Evolutionary conservation across 2,113 vertebrate genomes (phyloP), one percentile per base, ranked within the genome.

Genomic region (Sinocyclocheilus anshuiensis): DNA sequence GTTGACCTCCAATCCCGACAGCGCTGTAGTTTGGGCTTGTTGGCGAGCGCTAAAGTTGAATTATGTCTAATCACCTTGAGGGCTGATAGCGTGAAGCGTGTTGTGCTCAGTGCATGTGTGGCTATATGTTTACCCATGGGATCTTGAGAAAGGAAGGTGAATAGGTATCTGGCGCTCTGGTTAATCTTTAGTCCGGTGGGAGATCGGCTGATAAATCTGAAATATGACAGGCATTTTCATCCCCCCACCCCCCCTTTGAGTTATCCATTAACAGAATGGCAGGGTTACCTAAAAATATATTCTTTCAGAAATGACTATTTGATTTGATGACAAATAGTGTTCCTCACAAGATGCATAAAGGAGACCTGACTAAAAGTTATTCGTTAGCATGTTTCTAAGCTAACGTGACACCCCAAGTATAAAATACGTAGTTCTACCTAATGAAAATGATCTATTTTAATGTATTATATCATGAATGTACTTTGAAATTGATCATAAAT

Each of bases 211-310:
- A 91, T 92, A 92, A 92, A 93, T 91, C 86, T 85, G 83, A 48
- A 84, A 77, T 84, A 86, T 91, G 89, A 82, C 78, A 76, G n/a
- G 63, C 85, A 90, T 93, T 93, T 90, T 81, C 74, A 72, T 90
- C 77, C 88, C 92, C 92, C 88, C 2, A 86, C 81, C 39, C 86
- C 81, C 39, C 29, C 65, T 74, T 50, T 81, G 8, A 22, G 90
- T 91, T 91, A 88, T 90, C 90, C 89, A 91, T 93, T 92, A 93
- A 93, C 91, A 24, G 55, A 67, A 76, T 59, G 12, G 45, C 18
- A 55, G 16, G 53, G 15, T 55, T 55, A 55, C 53, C 16, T 13
- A 6, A 55, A 55, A 55, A 55, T 7, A 55, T 7, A 20, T 20
- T 6, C 16, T 5, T 6, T 55, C 53, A 7, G 53, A 55, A 20